phyloP scores from a whole-genome alignment of 1,140 invertebrate species.

The Drosophila eugracilis region DNA sequence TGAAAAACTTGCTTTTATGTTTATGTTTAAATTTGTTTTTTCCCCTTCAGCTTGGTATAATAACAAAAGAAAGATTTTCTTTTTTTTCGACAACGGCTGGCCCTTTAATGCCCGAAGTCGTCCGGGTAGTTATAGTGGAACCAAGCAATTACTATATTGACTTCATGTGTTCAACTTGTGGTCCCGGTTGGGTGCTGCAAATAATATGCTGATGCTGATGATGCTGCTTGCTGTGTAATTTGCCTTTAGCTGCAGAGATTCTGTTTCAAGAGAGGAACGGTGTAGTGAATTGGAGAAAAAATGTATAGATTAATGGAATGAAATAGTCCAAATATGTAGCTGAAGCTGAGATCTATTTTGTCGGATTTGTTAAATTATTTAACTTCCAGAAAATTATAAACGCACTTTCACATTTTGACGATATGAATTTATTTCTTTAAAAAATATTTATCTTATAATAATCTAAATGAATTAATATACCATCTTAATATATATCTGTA shows the following conservation, averaged over 20 bases:
- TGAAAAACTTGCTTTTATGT: conserved; percentile 68
- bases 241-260: conserved; percentile 66
- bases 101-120: conserved; percentile 40
- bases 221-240: conserved; percentile 54
- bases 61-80: conserved; percentile 60
- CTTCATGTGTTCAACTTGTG: conserved; percentile 53
- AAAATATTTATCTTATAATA: no score
- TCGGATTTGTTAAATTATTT: no score
- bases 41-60: conserved; percentile 35
- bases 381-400: no score
- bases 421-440: no score
- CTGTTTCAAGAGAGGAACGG: conserved; percentile 22
- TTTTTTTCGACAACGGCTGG: conserved; percentile 15
- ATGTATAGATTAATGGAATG: no score
- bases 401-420: no score
- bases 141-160: conserved; percentile 20
- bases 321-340: no score
- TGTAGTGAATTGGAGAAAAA: not conserved
- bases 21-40: conserved; percentile 67
- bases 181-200: conserved; percentile 52
- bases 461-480: no score
- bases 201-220: conserved; percentile 55
- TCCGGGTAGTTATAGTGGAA: conserved; percentile 22
- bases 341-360: no score
- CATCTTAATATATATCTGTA: no score